Percentiles rank a stretch among this genome's conserved stretches.
phyloP scores from a whole-genome alignment of 2,888 invertebrate species.

The Polydrusus cervinus region DNA sequence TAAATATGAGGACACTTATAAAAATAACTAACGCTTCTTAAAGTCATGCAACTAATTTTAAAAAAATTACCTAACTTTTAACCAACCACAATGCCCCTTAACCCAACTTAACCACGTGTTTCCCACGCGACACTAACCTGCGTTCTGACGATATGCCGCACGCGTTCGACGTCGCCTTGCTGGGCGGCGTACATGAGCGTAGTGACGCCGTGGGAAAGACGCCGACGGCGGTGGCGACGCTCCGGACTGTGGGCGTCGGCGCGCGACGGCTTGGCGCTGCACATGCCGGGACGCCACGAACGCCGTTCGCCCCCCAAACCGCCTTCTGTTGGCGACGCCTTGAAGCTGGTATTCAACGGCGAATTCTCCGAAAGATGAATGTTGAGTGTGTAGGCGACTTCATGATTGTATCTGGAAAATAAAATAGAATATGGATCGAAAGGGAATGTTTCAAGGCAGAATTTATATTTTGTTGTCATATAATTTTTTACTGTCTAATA shows the following conservation, averaged over 20 bases:
- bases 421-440: not conserved
- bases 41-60: too few relatives aligned
- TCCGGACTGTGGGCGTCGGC: conserved; percentile 33
- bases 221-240: conserved; percentile 53
- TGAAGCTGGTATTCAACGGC: not conserved
- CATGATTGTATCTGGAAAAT: conserved; percentile 38
- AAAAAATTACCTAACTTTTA: not conserved
- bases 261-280: conserved; percentile 42
- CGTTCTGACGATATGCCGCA: conserved; percentile 82
- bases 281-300: conserved; percentile 33
- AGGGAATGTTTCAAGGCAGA: not conserved
- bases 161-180: conserved; percentile 86
- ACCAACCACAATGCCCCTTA: conserved; percentile 7
- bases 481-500: too few relatives aligned
- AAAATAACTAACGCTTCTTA: too few relatives aligned
- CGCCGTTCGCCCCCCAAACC: conserved; percentile 22
- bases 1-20: too few relatives aligned
- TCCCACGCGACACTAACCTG: conserved; percentile 76
- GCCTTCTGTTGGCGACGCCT: conserved; percentile 36
- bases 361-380: not conserved
- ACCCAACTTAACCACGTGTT: conserved; percentile 31
- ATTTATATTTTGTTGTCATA: too few relatives aligned
- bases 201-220: conserved; percentile 76
- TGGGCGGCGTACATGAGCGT: conserved; percentile 94
- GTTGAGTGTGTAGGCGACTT: conserved; percentile 15